These are phyloP conservation scores for Wasmannia auropunctata DNA, from an alignment of 1,140 invertebrate species.

Conservation along the genomic window DNA sequence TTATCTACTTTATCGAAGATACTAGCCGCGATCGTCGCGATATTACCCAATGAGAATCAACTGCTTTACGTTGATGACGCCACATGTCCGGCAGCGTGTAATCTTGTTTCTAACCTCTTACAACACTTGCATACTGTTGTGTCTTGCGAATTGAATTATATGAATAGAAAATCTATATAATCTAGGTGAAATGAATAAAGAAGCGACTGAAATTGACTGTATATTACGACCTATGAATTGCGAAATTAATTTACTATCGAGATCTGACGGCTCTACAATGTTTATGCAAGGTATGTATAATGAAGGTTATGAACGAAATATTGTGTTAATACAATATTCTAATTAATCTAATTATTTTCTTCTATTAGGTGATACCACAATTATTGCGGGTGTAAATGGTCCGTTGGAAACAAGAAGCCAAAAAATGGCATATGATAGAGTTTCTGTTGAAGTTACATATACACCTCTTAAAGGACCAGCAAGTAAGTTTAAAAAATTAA, in stretches of 20 bases:
- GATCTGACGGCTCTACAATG: slow-evolving; percentile 91
- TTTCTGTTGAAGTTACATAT: slow-evolving; percentile 92
- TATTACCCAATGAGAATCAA: neutral
- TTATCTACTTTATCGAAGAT: neutral
- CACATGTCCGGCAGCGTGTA: neutral
- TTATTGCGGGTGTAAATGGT: slow-evolving; percentile 92
- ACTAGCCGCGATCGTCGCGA: too few relatives aligned
- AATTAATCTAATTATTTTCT: slow-evolving; percentile 42
- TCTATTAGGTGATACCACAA: slow-evolving; percentile 90
- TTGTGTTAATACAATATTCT: neutral
- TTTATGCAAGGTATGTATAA: slow-evolving; percentile 88
- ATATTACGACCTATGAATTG: slow-evolving; percentile 86
- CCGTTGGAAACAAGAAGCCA: slow-evolving; percentile 92
- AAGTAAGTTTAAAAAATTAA: slow-evolving; percentile 84
- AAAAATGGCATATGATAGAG: slow-evolving; percentile 92
- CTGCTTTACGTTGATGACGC: neutral
- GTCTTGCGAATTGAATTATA: slow-evolving; percentile 23
- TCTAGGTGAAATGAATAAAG: slow-evolving; percentile 51
- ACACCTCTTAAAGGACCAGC: slow-evolving; percentile 91
- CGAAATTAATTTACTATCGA: slow-evolving; percentile 89
- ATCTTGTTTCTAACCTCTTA: neutral
- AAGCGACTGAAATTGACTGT: slow-evolving; percentile 65
- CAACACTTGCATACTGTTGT: neutral
- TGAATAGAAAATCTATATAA: neutral
- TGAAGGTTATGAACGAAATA: slow-evolving; percentile 7